A percentile compares a stretch with the other conserved stretches of the same genome.
These are phyloP conservation scores for Ptiloglossa arizonensis DNA, from an alignment of 1,140 invertebrate genomes.

Conservation along the genomic window DNA sequence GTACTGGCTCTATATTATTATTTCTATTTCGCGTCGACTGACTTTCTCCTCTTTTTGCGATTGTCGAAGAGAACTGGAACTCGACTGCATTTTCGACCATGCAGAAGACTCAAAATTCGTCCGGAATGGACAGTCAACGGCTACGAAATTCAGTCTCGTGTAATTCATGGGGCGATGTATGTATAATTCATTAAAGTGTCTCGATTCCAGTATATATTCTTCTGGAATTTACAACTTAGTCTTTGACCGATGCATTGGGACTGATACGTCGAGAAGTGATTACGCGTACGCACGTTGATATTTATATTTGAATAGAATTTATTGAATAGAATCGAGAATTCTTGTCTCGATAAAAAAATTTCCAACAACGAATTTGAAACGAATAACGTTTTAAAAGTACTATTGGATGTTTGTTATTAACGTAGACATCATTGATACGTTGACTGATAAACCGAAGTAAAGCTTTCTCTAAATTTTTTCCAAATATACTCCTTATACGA, in stretches of 20 bases:
- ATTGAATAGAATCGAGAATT: too few relatives aligned
- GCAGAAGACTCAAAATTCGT: slow-evolving; percentile 27
- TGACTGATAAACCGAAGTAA: too few relatives aligned
- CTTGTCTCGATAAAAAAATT: too few relatives aligned
- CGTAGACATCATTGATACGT: too few relatives aligned
- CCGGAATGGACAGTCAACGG: slow-evolving; percentile 20
- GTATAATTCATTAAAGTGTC: slow-evolving; percentile 28
- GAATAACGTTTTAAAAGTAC: too few relatives aligned
- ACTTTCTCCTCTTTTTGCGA: not conserved
- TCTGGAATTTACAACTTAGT: slow-evolving; percentile 27
- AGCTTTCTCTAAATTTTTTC: too few relatives aligned
- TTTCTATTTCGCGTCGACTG: not conserved
- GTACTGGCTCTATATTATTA: not conserved
- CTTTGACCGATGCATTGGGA: slow-evolving; percentile 22
- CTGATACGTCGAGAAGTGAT: slow-evolving; percentile 40
- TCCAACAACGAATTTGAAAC: too few relatives aligned
- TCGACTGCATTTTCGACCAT: not conserved
- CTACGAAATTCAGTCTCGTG: slow-evolving; percentile 32
- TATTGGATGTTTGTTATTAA: too few relatives aligned
- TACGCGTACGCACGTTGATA: not conserved
- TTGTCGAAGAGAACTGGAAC: slow-evolving; percentile 11
- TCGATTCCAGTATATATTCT: slow-evolving; percentile 39
- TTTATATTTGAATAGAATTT: not conserved
- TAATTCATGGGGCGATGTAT: slow-evolving; percentile 52
- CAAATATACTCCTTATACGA: too few relatives aligned